Percentiles rank a stretch among this genome's conserved stretches.
These are phyloP conservation scores for Archips xylosteana DNA, from an alignment of 2,888 invertebrate species.

Conservation along the genomic window DNA sequence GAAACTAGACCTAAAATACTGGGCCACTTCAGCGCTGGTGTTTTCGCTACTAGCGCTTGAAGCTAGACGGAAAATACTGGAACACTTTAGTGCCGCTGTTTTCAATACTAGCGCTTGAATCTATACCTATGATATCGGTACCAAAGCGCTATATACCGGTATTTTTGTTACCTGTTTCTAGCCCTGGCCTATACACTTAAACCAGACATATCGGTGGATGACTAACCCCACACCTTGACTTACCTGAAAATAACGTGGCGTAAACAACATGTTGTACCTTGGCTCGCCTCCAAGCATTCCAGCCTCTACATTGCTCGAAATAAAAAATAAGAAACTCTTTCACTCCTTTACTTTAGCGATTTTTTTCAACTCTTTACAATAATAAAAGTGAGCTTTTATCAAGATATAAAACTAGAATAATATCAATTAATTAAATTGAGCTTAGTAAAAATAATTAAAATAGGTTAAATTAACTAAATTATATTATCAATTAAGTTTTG, in stretches of 20 bases:
- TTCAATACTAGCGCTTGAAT: no score
- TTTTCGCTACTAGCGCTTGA: no score
- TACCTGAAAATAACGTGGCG: conserved; percentile 40
- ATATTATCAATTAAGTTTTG: conserved; percentile 16
- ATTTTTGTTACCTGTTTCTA: no score
- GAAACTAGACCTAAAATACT: no score
- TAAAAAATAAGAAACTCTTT: neutral
- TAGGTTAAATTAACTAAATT: conserved; percentile 11
- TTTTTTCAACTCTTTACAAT: neutral
- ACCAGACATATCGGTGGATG: conserved; percentile 19
- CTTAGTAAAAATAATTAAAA: neutral
- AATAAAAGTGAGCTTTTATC: neutral
- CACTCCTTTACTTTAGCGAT: conserved; percentile 10
- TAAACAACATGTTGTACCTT: conserved; percentile 38
- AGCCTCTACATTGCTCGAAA: conserved; percentile 6
- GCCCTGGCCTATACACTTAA: neutral
- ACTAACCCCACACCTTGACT: conserved; percentile 42
- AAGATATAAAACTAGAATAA: neutral
- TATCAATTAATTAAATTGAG: neutral
- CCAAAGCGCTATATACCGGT: no score
- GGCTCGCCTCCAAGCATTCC: conserved; percentile 35
- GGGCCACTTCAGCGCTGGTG: no score
- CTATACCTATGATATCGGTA: no score
- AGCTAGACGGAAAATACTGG: no score
- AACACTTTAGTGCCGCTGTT: no score